Base-by-base conservation (phyloP, 1,140 invertebrate genomes). In the Sarcophaga peregrina region DNA sequence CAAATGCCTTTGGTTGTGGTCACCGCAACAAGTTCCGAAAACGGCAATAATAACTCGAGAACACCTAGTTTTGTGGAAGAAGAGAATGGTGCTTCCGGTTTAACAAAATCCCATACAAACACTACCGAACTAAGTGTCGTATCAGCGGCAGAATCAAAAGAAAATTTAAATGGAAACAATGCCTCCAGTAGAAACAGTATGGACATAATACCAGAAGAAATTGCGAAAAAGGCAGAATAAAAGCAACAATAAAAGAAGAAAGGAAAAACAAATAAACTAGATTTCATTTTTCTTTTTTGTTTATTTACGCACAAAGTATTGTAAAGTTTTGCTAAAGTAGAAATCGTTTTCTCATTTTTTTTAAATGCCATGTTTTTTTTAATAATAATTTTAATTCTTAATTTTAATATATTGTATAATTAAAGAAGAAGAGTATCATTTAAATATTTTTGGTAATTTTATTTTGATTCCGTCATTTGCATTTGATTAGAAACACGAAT, bases 1-100 rank as follows among this genome's bases (percentile, higher is more conserved):
- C 87, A 90, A 84, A 87, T 89, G 85, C 88, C 88, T 8, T 83
- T 84, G 5, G 82, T 90, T 8, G 85, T 89, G 68, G 85, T 89
- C 0, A 89, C 88, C 5, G 84, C 83, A 20, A 87, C 86, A 1
- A 89, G 84, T 20, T 87, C 86, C 8, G 86, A 87, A 48, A 85
- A 85, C n/a, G 84, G 84, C 10, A 82, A 85, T 0, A 76, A 78
- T 46, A 62, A 50, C 15, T 84, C 83, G 7, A 37, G 73, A 10
- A 82, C 82, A 9, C 83, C 81, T 5, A 84, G 82, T 37, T 82
- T 48, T 48, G 37, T 82, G 8, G 81, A 80, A 15, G 83, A 83
- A n/a, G 83, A 83, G 13, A 52, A 8, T 50, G 47, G 11, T 0
- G 46, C 1, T 15, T 7, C 68, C 0, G 73, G 68, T 20, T 8